Evolutionary conservation across 2,888 invertebrate species (phyloP).

Genomic region (Caradrina kadenii): DNA sequence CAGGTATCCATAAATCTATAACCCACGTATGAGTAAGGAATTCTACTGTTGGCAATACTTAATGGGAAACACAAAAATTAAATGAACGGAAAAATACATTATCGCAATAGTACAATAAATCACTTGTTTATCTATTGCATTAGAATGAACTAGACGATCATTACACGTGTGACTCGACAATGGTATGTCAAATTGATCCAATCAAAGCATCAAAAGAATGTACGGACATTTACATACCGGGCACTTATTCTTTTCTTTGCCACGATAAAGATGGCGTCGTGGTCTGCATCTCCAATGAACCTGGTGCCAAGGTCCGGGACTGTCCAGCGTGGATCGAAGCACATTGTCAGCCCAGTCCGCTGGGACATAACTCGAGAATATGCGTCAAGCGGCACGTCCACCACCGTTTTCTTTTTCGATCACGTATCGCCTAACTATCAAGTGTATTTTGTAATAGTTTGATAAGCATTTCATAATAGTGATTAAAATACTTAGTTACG

Average conservation of each 20-base stretch:
- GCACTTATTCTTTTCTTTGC: constrained; percentile 28
- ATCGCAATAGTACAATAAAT: neutral
- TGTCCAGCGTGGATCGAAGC: constrained; percentile 23
- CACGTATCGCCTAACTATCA: constrained; percentile 59
- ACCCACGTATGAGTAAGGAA: neutral
- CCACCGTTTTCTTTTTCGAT: constrained; percentile 40
- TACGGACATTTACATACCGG: constrained; percentile 45
- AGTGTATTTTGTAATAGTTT: constrained; percentile 57
- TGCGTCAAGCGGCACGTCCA: constrained; percentile 49
- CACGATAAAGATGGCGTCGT: constrained; percentile 32
- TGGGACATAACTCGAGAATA: constrained; percentile 40
- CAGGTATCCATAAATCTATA: no score
- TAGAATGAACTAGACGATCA: constrained; percentile 27
- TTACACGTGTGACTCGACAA: neutral
- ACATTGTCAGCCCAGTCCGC: constrained; percentile 34
- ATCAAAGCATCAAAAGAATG: constrained; percentile 17
- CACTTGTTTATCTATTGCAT: constrained; percentile 1
- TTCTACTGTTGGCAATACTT: no score
- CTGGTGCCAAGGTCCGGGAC: constrained; percentile 41
- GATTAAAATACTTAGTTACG: constrained; percentile 21
- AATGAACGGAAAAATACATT: constrained; percentile 5
- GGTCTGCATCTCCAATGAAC: constrained; percentile 53
- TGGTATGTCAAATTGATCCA: neutral
- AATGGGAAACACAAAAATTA: neutral
- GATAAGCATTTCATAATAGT: constrained; percentile 57